Base-by-base conservation (phyloP, 2,113 vertebrate species). In the Apus apus region DNA sequence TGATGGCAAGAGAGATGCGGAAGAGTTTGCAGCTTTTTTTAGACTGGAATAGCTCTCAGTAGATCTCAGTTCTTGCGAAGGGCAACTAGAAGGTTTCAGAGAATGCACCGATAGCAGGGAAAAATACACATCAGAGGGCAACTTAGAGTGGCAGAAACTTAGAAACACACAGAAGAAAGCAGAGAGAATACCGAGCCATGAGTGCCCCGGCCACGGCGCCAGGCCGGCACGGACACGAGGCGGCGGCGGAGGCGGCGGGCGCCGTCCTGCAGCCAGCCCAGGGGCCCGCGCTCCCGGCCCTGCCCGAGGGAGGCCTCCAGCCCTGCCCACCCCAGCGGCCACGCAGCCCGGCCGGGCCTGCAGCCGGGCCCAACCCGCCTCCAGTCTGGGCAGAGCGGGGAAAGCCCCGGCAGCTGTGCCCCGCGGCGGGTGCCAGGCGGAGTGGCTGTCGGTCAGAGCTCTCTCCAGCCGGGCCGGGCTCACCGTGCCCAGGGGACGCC, bases 61-160 rank as follows among this genome's bases (percentile, higher is more conserved):
- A 53, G 18, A 71, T 7, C 38, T 23, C 2, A 2, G 17, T 8
- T 78, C 45, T 53, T 61, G 38, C 5, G 60, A 67, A 38, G 2
- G 8, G 15, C 64, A 45, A 32, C 8, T 13, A 26, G 4, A 40
- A 54, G 6, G 19, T 13, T 29, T 71, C 53, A 32, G 20, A 74
- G 22, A 58, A 29, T 23, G 10, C 1, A 1, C 12, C 1, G 15
- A 50, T 2, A 4, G 20, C 1, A 6, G 12, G 23, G 20, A 19
- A 56, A 40, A 71, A 13, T 0, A 32, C 20, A 23, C 29, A 11
- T 19, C 34, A 22, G 4, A 57, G 29, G 20, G 12, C 56, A 58
- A 64, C n/a, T 11, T 8, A 43, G 10, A 1, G 6, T 43, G 6
- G 12, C 27, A 57, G 17, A 56, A 50, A 16, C 13, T 19, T 2